Base-by-base conservation (phyloP, 2,888 invertebrate species). In the Drosophila cognata region DNA sequence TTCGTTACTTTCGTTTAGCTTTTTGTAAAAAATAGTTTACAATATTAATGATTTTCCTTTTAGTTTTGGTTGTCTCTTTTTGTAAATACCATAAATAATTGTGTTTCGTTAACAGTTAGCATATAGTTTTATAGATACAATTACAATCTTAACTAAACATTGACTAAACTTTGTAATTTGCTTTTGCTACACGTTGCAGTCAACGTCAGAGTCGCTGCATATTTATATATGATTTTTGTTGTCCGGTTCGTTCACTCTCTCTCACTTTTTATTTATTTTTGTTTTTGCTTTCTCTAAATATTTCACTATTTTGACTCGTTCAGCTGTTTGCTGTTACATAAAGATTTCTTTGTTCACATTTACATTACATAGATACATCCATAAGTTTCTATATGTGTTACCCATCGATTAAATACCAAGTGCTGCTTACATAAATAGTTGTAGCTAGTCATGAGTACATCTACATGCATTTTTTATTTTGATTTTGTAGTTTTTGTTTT, bases 1-100 rank as follows among this genome's bases (percentile, higher is more conserved):
- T 77, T 55, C 7, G 35, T 66, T 51, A 60, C 58, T 38, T 36
- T 63, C 25, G 36, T 65, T 76, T 74, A 74, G 50, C 48, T 38
- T 71, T 71, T 74, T 87, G 88, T 88, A 86, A 84, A 86, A 86
- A 86, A 86, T 86, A 86, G 82, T 88, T 86, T 88, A 86, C 80
- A 88, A 80, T 85, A 80, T 88, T 86, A 82, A 82, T 79, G 74
- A 69, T 62, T 58, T 73, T 57, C 55, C 53, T 63, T 38, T 43
- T 70, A 53, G 63, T 51, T 64, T 64, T 35, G 50, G 36, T 59
- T 57, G 69, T 57, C 51, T 60, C 63, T 50, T 36, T 8, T 55
- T 88, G 82, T 88, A 89, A 84, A 86, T 86, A 88, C 72, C 74
- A 84, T 89, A 88, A 82, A 87, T 84, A 86, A 89, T 84, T 89